phyloP scores from a whole-genome alignment of 2,113 vertebrate genomes.

The Bagarius yarrelli region DNA sequence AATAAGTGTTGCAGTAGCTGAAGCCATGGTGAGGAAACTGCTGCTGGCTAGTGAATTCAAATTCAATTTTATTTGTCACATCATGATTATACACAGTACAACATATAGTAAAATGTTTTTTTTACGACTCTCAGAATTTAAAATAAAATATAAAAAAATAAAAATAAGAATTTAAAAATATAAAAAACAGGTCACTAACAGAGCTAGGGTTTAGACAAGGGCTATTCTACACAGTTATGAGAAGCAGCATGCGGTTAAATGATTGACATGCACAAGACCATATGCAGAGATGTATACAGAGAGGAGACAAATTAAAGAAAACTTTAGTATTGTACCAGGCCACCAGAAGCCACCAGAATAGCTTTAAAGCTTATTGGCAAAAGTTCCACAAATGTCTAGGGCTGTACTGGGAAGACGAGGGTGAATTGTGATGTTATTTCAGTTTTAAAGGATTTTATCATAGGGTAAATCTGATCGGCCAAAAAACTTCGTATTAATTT shows the following conservation, averaged over 20 bases:
- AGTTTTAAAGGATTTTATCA: not conserved
- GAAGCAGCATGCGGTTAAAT: not conserved
- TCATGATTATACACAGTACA: no score
- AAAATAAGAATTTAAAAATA: no score
- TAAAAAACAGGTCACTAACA: slow-evolving; percentile 26
- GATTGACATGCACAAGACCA: not conserved
- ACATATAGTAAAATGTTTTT: no score
- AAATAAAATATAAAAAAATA: no score
- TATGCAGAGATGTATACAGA: not conserved
- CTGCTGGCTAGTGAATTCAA: slow-evolving; percentile 43
- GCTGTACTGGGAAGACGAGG: no score
- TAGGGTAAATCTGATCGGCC: not conserved
- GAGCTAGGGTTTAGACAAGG: slow-evolving; percentile 7
- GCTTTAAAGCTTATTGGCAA: not conserved
- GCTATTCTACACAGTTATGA: not conserved
- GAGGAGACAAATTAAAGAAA: not conserved
- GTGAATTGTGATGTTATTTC: not conserved
- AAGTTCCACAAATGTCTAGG: not conserved
- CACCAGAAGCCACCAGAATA: not conserved
- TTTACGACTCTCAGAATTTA: no score
- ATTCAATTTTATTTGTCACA: no score
- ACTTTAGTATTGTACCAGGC: no score
- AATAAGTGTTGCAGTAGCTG: slow-evolving; percentile 53
- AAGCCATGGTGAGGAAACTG: slow-evolving; percentile 28
- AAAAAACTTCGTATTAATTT: not conserved